These are phyloP conservation scores for Brachirus orientalis DNA, from an alignment of 2,113 vertebrate species.

Conservation along the genomic window DNA sequence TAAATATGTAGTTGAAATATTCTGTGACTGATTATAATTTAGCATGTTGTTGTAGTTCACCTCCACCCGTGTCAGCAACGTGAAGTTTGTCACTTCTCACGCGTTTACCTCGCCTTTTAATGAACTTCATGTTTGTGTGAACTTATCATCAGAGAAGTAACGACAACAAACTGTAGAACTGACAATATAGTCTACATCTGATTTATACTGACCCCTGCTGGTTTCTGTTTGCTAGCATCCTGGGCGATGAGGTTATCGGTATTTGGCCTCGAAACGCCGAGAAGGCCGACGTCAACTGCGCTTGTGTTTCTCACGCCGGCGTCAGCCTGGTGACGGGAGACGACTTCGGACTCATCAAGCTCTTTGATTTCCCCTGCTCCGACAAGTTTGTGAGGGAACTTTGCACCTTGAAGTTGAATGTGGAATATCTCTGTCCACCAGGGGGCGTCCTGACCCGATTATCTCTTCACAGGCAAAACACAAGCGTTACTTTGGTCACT, in stretches of 20 bases:
- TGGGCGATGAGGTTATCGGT: constrained; percentile 94
- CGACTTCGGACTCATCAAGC: constrained; percentile 95
- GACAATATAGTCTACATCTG: too few species aligned
- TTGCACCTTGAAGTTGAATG: neutral
- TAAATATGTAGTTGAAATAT: too few species aligned
- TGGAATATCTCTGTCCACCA: too few species aligned
- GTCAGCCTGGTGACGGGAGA: constrained; percentile 93
- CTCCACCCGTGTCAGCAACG: too few species aligned
- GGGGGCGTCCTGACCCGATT: neutral
- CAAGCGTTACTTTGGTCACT: constrained; percentile 96
- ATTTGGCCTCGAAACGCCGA: constrained; percentile 95
- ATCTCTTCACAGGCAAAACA: constrained; percentile 88
- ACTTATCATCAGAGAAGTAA: too few species aligned
- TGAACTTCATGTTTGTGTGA: too few species aligned
- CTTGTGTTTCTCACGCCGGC: constrained; percentile 91
- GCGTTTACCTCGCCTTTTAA: too few species aligned
- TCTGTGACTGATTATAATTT: too few species aligned
- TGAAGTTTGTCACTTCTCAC: too few species aligned
- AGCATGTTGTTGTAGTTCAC: too few species aligned
- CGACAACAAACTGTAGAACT: too few species aligned
- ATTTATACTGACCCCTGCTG: too few species aligned
- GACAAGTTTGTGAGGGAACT: constrained; percentile 91
- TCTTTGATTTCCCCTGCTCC: constrained; percentile 95
- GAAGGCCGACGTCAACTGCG: constrained; percentile 94
- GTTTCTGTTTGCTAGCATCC: constrained; percentile 78